Evolutionary conservation across 1,140 invertebrate species (phyloP), one percentile per base, ranked within the genome.

Genomic region (Caenorhabditis briggsae): DNA sequence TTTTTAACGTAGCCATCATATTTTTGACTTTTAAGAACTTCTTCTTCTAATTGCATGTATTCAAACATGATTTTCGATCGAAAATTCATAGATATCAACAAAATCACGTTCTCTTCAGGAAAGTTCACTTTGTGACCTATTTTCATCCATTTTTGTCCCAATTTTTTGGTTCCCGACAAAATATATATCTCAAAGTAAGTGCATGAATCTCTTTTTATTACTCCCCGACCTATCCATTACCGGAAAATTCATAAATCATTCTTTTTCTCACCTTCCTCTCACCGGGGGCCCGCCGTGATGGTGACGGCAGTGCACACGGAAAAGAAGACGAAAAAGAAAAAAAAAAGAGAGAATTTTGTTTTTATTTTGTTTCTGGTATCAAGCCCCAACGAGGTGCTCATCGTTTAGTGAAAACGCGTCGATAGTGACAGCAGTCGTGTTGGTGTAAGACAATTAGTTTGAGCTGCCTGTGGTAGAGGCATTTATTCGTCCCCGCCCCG

Each of bases 371-470:
- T 50, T 53, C 70, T 78, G 70, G 70, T 78, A 78, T 78, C 70
- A 78, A 78, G 70, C 70, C 43, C 70, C 70, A 78, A 78, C 70
- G 70, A 78, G 70, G 70, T 78, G 70, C 70, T 78, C 46, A 78
- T 78, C 70, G 70, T 78, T 78, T 50, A 78, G 70, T 78, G 70
- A 78, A 78, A 78, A 78, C 41, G 2, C 43, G 70, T 46, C 70
- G 70, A 78, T 70, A 70, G 64, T 78, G 70, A 78, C 70, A 78
- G 46, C 70, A 78, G 70, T 78, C 33, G 70, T 78, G 70, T 78
- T 78, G 70, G 70, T 78, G 70, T 78, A 78, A 78, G 70, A 78
- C 70, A 78, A 78, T 78, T 78, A 78, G 70, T 50, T 78, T 78
- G 70, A 78, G 70, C 46, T 78, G 70, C 70, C 46, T 78, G 70